Conservation (phyloP, 2,888 invertebrate genomes). For the Eustalomyia histrio region DNA sequence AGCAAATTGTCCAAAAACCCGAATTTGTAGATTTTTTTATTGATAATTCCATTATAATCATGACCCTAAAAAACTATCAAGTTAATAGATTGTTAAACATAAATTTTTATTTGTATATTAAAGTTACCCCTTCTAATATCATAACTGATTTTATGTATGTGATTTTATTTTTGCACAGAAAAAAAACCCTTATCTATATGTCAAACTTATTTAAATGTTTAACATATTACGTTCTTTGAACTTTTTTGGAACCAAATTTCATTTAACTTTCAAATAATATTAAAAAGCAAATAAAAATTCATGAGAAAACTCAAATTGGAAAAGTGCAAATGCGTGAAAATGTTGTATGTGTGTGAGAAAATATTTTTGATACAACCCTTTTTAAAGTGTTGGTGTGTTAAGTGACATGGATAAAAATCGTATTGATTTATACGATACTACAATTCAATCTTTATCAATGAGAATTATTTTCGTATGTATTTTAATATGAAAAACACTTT, state of each 20-base stretch:
- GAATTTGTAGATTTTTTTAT: no score
- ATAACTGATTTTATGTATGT: not conserved
- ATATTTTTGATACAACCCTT: slow-evolving; percentile 20
- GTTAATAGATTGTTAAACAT: no score
- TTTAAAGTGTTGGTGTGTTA: slow-evolving; percentile 23
- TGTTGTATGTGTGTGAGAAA: not conserved
- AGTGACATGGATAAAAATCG: slow-evolving; percentile 47
- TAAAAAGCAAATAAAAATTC: slow-evolving; percentile 31
- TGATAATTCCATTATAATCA: no score
- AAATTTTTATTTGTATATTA: no score
- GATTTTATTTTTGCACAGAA: not conserved
- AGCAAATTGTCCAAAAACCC: no score
- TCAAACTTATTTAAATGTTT: slow-evolving; percentile 20
- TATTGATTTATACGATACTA: slow-evolving; percentile 38
- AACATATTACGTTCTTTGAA: not conserved
- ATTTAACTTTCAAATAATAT: slow-evolving; percentile 40
- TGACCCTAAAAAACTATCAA: no score
- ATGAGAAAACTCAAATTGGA: slow-evolving; percentile 19
- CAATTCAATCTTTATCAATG: slow-evolving; percentile 26
- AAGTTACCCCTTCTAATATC: no score
- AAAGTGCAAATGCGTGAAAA: slow-evolving; percentile 7
- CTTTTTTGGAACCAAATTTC: slow-evolving; percentile 7
- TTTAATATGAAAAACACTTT: slow-evolving; percentile 1
- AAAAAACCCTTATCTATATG: slow-evolving; percentile 14
- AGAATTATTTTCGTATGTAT: slow-evolving; percentile 4